phyloP scores from a whole-genome alignment of 2,888 invertebrate species.

The Parapristionchus giblindavisi region DNA sequence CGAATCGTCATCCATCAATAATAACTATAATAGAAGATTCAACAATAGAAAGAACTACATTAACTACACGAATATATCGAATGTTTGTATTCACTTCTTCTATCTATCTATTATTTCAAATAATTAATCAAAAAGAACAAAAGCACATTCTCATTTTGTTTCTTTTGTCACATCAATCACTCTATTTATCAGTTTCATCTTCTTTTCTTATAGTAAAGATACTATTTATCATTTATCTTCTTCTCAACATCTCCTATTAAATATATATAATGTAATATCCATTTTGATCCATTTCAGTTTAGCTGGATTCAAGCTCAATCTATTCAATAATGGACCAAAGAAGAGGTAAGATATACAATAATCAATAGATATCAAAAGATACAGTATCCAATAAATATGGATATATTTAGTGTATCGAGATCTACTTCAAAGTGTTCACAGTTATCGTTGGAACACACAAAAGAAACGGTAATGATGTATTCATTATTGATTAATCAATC shows the following conservation, averaged over 20 bases:
- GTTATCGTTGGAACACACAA: background rate
- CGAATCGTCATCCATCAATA: no score
- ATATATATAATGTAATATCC: background rate
- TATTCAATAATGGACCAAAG: background rate
- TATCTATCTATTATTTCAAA: no score
- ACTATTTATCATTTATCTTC: background rate
- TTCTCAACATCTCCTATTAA: background rate
- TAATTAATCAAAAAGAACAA: no score
- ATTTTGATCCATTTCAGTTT: constrained; percentile 10
- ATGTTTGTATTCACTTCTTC: no score
- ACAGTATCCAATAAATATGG: background rate
- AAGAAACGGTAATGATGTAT: background rate
- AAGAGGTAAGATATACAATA: background rate
- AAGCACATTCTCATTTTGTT: no score
- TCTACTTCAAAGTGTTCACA: constrained; percentile 15
- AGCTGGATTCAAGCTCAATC: constrained; percentile 17
- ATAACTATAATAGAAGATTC: no score
- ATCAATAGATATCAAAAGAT: background rate
- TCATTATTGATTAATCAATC: background rate
- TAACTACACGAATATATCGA: no score
- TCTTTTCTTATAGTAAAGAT: background rate
- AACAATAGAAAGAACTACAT: no score
- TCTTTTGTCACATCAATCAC: no score
- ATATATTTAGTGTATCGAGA: constrained; percentile 17
- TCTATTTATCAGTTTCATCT: background rate